Evolutionary conservation across 1,140 invertebrate genomes (phyloP), one percentile per base, ranked within the genome.

Genomic region (Drosophila ambigua): DNA sequence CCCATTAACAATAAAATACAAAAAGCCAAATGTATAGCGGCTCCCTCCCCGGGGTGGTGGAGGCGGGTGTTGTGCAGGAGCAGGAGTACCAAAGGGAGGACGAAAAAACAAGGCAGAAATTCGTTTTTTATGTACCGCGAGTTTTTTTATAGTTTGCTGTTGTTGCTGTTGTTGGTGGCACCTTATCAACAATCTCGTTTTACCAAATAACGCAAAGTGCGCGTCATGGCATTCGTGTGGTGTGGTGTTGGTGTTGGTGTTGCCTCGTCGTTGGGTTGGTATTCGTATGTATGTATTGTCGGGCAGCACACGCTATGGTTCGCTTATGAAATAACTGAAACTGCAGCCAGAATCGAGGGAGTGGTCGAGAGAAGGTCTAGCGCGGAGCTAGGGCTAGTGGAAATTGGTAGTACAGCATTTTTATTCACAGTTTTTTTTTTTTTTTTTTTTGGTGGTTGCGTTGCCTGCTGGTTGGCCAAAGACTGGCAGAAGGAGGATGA

Each of bases 111-210:
- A 77, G 64, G 72, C 68, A 64, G 68, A 68, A 78, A 71, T 72
- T 67, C 55, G 54, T 72, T 76, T 87, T 73, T 68, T 81, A 85
- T 87, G 62, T 79, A 66, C 72, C 46, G 64, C 61, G 46, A 81
- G 72, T 13, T 62, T 75, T 66, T 77, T 72, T 66, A 77, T 77
- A 76, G 59, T 49, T 54, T 41, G 35, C 43, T 54, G 67, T 44
- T 66, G 60, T 75, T 78, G 50, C 43, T 67, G 66, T 65, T 76
- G 63, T 61, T 79, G 69, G 63, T 77, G 58, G 73, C 82, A 88
- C 79, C 68, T 88, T 88, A 88, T 88, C 83, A 88, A 83, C 76
- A 88, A 88, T 88, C 83, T 88, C 76, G 79, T 88, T 88, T 88
- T 88, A 83, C 83, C 83, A 88, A 88, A 87, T 88, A 87, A 82